Percentiles rank a stretch among this genome's conserved stretches.
Evolutionary conservation across 2,888 invertebrate species (phyloP).

Genomic region (Meloe dianella): DNA sequence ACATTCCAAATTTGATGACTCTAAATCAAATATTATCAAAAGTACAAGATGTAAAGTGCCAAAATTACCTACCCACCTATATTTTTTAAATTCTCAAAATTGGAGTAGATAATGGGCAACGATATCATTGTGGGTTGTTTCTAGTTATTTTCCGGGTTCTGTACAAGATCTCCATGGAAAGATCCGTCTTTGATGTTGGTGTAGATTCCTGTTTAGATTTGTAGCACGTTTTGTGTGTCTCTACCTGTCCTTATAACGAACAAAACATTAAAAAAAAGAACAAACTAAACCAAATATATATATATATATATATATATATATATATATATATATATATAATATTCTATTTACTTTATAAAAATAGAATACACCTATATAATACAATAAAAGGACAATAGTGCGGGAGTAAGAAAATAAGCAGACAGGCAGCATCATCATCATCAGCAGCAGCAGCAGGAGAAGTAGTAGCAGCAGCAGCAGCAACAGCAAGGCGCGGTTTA

Average conservation of each 20-base stretch:
- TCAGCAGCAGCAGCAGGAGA: neutral
- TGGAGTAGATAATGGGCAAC: neutral
- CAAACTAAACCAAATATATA: neutral
- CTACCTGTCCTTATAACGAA: neutral
- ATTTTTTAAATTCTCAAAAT: neutral
- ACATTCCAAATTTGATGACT: too few relatives aligned
- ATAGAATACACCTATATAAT: too few relatives aligned
- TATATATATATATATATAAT: neutral
- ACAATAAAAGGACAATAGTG: neutral
- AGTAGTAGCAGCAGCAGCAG: constrained; percentile 16
- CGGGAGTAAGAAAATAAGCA: constrained; percentile 4
- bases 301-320: too few relatives aligned
- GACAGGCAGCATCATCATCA: too few relatives aligned
- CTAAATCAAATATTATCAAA: too few relatives aligned
- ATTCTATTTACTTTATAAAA: too few relatives aligned
- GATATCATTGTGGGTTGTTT: neutral
- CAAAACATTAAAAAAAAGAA: neutral
- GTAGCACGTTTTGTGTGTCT: constrained; percentile 3
- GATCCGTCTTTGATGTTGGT: constrained; percentile 12
- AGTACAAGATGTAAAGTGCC: too few relatives aligned
- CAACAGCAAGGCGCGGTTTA: constrained; percentile 24
- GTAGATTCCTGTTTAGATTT: constrained; percentile 12
- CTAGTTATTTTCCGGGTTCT: neutral
- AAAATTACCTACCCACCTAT: neutral
- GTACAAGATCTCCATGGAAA: constrained; percentile 1